Conservation (phyloP, 2,113 vertebrate species). For the Beaufortia kweichowensis region DNA sequence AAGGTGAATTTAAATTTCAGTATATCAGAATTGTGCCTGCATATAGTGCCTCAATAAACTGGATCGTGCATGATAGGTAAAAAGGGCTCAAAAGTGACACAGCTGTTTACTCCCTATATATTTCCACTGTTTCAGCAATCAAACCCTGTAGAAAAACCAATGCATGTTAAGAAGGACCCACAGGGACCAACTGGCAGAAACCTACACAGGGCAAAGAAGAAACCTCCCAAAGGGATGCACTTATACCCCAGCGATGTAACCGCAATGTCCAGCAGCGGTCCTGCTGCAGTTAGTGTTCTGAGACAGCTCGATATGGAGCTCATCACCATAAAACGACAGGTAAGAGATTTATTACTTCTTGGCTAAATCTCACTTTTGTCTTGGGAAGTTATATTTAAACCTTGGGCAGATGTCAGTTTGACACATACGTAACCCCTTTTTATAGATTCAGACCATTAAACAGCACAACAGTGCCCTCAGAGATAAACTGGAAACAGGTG, state of each 20-base stretch:
- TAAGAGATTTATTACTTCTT: constrained; percentile 46
- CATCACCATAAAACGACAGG: constrained; percentile 94
- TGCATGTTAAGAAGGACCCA: constrained; percentile 84
- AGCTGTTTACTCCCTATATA: neutral
- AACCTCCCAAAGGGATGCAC: constrained; percentile 96
- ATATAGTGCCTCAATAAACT: no score
- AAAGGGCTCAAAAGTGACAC: neutral
- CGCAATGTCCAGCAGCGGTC: constrained; percentile 83
- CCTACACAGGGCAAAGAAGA: constrained; percentile 84
- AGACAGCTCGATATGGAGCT: constrained; percentile 91
- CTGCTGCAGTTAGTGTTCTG: constrained; percentile 84
- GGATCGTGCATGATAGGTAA: no score
- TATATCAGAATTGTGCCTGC: no score
- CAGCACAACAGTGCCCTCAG: constrained; percentile 91
- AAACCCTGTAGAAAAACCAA: constrained; percentile 68
- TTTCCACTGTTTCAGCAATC: constrained; percentile 44
- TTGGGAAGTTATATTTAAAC: neutral
- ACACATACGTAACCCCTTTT: neutral
- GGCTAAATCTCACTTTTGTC: neutral
- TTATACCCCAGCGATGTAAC: constrained; percentile 88
- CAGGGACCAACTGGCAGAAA: constrained; percentile 84
- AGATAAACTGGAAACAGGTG: constrained; percentile 86
- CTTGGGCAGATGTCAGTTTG: neutral
- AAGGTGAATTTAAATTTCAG: no score
- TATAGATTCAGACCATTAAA: constrained; percentile 93